A percentile compares a stretch with the other conserved stretches of the same genome.
Evolutionary conservation across 2,797 vertebrate genomes (phyloP).

Genomic region (Silurus lanzhouensis): DNA sequence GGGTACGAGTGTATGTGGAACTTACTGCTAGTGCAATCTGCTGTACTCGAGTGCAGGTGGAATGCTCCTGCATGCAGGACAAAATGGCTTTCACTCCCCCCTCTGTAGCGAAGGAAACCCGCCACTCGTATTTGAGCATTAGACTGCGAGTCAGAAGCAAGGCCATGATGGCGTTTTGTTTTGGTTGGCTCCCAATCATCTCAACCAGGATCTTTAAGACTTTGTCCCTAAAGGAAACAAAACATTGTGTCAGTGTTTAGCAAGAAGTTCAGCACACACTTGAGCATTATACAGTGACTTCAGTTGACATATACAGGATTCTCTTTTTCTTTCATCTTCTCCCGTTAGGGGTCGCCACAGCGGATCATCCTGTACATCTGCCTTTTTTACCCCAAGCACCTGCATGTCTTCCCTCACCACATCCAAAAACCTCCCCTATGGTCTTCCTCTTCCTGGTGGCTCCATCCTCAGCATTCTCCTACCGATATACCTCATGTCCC

Average conservation of each 20-base stretch:
- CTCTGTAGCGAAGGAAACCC: conserved; percentile 85
- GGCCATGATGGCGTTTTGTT: conserved; percentile 76
- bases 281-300: neutral
- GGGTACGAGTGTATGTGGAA: neutral
- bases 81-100: conserved; percentile 88
- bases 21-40: conserved; percentile 87
- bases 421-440: too few relatives aligned
- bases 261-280: neutral
- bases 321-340: too few relatives aligned
- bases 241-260: neutral
- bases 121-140: conserved; percentile 83
- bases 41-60: conserved; percentile 77
- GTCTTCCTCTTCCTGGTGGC: too few relatives aligned
- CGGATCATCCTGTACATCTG: too few relatives aligned
- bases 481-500: too few relatives aligned
- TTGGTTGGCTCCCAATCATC: conserved; percentile 75
- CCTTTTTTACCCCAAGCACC: too few relatives aligned
- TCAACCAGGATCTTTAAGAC: conserved; percentile 85
- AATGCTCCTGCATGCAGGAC: conserved; percentile 85
- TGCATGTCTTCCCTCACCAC: too few relatives aligned
- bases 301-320: neutral
- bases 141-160: conserved; percentile 82
- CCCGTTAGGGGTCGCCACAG: too few relatives aligned
- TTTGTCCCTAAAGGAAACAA: conserved; percentile 78
- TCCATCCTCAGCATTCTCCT: too few relatives aligned